A percentile compares a stretch with the other conserved stretches of the same genome.
Evolutionary conservation across 2,113 vertebrate genomes (phyloP).

Genomic region (Typhlomys cinereus): DNA sequence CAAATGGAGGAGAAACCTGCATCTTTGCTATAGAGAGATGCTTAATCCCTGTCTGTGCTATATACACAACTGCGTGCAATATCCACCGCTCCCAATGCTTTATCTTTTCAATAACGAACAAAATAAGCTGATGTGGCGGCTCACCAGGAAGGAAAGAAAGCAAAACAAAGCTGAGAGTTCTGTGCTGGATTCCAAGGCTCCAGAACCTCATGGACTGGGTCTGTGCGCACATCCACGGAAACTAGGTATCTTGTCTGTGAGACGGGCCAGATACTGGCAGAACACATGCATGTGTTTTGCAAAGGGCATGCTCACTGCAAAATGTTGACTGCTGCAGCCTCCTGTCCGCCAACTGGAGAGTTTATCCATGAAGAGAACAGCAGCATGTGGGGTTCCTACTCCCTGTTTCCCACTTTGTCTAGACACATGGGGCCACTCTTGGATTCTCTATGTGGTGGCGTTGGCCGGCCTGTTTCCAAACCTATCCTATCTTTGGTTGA

Average conservation of each 20-base stretch:
- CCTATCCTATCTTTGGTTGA: not conserved
- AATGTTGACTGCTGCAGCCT: too few species aligned
- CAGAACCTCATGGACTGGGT: not conserved
- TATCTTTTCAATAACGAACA: not conserved
- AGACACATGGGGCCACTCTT: not conserved
- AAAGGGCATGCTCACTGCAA: not conserved
- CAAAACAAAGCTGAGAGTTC: not conserved
- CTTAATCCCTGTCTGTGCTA: not conserved
- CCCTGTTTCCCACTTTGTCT: not conserved
- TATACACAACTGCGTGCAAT: rapidly evolving
- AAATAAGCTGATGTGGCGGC: not conserved
- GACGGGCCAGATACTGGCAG: not conserved
- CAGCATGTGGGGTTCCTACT: rapidly evolving
- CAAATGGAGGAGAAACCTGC: not conserved
- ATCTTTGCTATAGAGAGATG: not conserved
- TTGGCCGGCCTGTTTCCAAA: not conserved
- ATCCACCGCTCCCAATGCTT: not conserved
- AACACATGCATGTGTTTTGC: too few species aligned
- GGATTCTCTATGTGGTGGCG: not conserved
- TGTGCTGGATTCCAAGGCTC: not conserved
- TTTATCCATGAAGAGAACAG: too few species aligned
- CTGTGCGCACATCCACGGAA: not conserved
- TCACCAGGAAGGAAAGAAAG: not conserved
- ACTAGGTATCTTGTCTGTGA: not conserved
- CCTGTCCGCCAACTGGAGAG: not conserved